Base-by-base conservation (phyloP, 1,140 invertebrate species). In the Trachelipus rathkii region DNA sequence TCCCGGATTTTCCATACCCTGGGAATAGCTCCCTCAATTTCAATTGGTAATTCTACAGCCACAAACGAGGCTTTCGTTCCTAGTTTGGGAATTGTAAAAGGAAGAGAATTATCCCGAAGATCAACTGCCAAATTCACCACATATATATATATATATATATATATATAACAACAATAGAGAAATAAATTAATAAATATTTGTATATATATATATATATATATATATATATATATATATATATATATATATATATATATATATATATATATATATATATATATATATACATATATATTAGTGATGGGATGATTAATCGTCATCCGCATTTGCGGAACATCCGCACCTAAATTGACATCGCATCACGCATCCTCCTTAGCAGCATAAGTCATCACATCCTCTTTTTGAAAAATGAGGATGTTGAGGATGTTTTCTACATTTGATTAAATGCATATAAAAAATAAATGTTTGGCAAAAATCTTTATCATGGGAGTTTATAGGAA, bases 21-120 rank as follows among this genome's bases (percentile, higher is more conserved):
- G 10, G 89, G 89, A 68, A 89, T 87, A n/a, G 87, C 86, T 10
- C 87, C 88, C 81, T 89, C 88, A 2, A 85, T 86, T 74, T 86
- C 86, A 11, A 87, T 86, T 10, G 88, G 88, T 24, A 89, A 81
- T 7, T 84, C 81, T 6, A 87, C 77, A 33, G 86, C 81, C 5
- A 88, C 85, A 19, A 87, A 83, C 0, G 87, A 82, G 74, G 85
- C 86, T 71, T 86, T 84, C 71, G 84, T 86, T 24, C 85, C 85
- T 76, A 87, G 83, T 8, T 83, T 79, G 0, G 83, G 82, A 44
- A 82, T 77, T 10, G 78, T 70, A 67, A 83, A 82, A 15, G 82
- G 79, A 23, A 79, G 81, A 0, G 81, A 68, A 24, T 81, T 81
- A 24, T 83, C 84, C n/a, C 85, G 81, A 43, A 88, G 83, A 80